These are phyloP conservation scores for Crotalus tigris DNA, from an alignment of 2,113 vertebrate genomes.

Conservation along the genomic window DNA sequence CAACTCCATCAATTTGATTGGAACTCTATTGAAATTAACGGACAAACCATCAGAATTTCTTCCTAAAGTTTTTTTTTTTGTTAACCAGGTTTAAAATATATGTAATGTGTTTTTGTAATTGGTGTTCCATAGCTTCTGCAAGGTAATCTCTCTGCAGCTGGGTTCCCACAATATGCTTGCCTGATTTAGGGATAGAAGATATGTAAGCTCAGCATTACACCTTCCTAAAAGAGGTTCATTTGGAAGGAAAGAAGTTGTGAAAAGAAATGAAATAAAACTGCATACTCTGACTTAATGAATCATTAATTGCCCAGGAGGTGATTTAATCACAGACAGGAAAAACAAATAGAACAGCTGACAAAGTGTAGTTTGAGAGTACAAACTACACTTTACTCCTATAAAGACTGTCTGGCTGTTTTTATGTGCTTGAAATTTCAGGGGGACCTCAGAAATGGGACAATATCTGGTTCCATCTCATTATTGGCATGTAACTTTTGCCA, in stretches of 20 bases:
- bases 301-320: background rate
- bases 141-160: background rate
- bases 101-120: background rate
- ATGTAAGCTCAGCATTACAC: background rate
- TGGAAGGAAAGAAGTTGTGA: background rate
- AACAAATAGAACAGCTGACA: background rate
- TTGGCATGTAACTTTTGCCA: background rate
- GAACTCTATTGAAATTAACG: background rate
- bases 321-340: background rate
- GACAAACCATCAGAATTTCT: background rate
- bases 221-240: background rate
- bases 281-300: background rate
- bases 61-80: background rate
- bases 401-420: background rate
- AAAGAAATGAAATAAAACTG: background rate
- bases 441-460: background rate
- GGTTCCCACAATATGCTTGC: background rate
- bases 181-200: background rate
- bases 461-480: background rate
- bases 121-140: background rate
- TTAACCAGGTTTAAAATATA: background rate
- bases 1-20: background rate
- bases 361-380: background rate
- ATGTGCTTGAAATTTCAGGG: background rate
- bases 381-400: background rate